Percentiles rank a stretch among this genome's conserved stretches.
Conservation (phyloP, 2,797 vertebrate genomes). For the Scomberomorus guttatus region DNA sequence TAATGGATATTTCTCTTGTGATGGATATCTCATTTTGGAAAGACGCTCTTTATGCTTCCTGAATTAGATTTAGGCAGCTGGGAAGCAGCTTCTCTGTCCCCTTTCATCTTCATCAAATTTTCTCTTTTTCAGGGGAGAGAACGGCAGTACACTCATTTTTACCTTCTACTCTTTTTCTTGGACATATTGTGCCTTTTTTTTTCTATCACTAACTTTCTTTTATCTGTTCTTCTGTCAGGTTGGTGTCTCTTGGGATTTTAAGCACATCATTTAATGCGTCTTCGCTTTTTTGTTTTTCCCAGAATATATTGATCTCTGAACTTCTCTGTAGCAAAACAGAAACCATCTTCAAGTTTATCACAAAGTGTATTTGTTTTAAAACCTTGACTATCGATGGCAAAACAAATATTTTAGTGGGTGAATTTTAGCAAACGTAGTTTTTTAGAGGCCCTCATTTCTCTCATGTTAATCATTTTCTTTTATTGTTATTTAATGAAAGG, state of each 20-base stretch:
- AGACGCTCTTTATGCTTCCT: slow-evolving; percentile 33
- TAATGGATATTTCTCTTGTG: background rate
- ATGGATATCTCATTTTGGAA: slow-evolving; percentile 70
- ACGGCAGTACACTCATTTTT: background rate
- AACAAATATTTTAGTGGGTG: background rate
- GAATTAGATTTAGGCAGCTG: slow-evolving; percentile 20
- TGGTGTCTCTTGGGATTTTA: slow-evolving; percentile 6
- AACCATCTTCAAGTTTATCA: background rate
- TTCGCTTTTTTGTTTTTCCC: background rate
- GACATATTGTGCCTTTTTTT: slow-evolving; percentile 2
- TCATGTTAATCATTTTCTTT: background rate
- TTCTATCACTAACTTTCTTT: slow-evolving; percentile 2
- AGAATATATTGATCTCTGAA: slow-evolving; percentile 4
- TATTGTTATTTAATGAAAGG: background rate
- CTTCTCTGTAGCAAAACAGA: background rate
- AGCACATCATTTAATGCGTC: background rate
- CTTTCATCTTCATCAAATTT: slow-evolving; percentile 1
- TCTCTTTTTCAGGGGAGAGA: slow-evolving; percentile 20
- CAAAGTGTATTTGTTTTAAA: background rate
- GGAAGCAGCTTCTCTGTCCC: slow-evolving; percentile 21
- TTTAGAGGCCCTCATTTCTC: background rate
- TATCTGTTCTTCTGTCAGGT: slow-evolving; percentile 1
- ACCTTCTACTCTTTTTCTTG: slow-evolving; percentile 28
- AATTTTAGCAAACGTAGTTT: background rate
- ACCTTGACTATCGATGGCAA: background rate